These are phyloP conservation scores for Oreochromis spilurus DNA, from an alignment of 2,113 vertebrate species.

Conservation along the genomic window DNA sequence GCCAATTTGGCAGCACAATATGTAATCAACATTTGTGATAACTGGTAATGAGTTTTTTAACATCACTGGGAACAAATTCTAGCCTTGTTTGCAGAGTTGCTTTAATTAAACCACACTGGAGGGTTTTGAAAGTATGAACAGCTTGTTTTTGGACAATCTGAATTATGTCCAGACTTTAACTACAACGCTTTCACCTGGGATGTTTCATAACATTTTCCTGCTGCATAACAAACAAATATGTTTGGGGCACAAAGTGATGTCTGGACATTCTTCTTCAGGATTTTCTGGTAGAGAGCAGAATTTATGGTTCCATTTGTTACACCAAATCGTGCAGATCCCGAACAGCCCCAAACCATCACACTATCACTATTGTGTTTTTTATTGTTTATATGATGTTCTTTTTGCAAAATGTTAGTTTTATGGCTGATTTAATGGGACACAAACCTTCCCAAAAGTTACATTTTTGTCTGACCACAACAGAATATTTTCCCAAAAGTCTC, in stretches of 20 bases:
- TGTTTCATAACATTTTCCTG: neutral
- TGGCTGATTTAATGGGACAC: neutral
- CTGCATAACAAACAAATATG: neutral
- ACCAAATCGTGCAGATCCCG: neutral
- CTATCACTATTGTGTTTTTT: neutral
- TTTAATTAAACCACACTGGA: neutral
- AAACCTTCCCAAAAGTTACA: neutral
- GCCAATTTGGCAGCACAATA: neutral
- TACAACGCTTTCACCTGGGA: neutral
- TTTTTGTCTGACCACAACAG: neutral
- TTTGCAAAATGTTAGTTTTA: neutral
- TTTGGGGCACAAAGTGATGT: neutral
- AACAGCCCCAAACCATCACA: neutral
- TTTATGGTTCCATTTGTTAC: neutral
- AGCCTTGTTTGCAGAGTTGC: neutral
- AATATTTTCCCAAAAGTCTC: neutral
- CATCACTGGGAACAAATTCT: neutral
- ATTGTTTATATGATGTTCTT: neutral
- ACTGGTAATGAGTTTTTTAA: neutral
- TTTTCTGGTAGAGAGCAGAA: neutral
- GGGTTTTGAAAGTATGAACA: neutral
- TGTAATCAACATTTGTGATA: neutral
- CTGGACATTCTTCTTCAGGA: neutral
- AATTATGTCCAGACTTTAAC: neutral
- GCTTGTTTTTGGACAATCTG: neutral